phyloP scores from a whole-genome alignment of 2,113 vertebrate genomes.

The Paramisgurnus dabryanus region DNA sequence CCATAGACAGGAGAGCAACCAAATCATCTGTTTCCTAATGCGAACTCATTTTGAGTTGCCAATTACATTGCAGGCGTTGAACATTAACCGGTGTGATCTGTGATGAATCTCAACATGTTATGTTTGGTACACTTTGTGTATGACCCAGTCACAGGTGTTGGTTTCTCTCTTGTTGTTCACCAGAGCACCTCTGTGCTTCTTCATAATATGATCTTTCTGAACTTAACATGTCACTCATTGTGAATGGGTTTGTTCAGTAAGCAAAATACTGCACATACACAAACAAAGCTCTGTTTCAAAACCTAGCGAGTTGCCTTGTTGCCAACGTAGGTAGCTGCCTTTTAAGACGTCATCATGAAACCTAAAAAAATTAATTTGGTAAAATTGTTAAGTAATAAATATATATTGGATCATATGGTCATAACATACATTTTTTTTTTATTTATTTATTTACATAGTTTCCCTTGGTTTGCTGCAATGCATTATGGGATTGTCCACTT shows the following conservation, averaged over 20 bases:
- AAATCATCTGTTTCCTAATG: conserved; percentile 40
- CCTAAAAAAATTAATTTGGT: no score
- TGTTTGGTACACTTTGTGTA: conserved; percentile 1
- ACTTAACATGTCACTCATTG: conserved; percentile 46
- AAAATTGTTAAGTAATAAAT: no score
- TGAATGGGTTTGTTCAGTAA: conserved; percentile 55
- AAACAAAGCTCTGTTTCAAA: background rate
- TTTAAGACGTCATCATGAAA: no score
- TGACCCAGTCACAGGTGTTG: background rate
- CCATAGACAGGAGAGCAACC: conserved; percentile 64
- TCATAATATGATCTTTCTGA: conserved; percentile 39
- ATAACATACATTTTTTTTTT: no score
- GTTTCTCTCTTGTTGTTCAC: conserved; percentile 44
- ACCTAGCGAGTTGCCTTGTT: no score
- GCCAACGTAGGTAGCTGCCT: no score
- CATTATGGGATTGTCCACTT: background rate
- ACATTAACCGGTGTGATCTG: conserved; percentile 12
- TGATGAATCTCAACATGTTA: conserved; percentile 10
- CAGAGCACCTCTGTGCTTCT: conserved; percentile 38
- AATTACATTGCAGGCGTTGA: background rate
- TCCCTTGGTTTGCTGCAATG: no score
- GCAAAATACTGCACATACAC: conserved; percentile 41
- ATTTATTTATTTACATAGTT: no score
- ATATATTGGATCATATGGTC: no score
- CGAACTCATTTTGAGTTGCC: background rate